Conservation (phyloP, 2,113 vertebrate species). For the Trogon melanurus region DNA sequence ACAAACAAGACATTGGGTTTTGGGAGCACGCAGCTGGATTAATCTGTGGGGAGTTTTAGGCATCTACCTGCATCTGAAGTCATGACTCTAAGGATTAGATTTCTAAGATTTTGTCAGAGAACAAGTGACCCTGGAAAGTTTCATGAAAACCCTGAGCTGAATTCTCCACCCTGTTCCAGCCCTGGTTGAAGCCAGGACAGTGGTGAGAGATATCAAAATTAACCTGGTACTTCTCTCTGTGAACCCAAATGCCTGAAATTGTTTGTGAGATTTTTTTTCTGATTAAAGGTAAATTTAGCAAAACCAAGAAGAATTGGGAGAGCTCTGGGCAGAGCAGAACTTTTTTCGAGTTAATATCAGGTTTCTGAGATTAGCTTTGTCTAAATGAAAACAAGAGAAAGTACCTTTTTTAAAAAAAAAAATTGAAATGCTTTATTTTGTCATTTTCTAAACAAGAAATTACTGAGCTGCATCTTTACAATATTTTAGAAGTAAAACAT, state of each 20-base stretch:
- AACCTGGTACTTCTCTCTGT: neutral
- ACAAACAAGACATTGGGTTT: neutral
- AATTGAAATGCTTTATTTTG: neutral
- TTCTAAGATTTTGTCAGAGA: neutral
- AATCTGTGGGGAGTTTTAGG: neutral
- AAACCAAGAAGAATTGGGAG: neutral
- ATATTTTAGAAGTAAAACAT: neutral
- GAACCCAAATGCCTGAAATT: neutral
- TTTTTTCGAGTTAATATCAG: neutral
- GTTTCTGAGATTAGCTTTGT: neutral
- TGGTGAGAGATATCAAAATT: neutral
- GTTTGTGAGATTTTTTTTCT: neutral
- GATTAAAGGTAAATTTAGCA: neutral
- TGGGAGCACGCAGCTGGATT: neutral
- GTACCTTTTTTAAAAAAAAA: neutral
- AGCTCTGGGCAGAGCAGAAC: neutral
- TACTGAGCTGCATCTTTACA: neutral
- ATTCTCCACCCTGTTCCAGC: neutral
- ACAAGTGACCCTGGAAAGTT: neutral
- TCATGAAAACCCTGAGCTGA: neutral
- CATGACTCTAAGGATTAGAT: neutral
- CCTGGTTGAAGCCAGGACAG: neutral
- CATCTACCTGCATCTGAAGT: neutral
- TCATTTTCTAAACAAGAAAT: neutral
- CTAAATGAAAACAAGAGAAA: neutral